phyloP scores from a whole-genome alignment of 2,113 vertebrate species.

The Stegostoma tigrinum region DNA sequence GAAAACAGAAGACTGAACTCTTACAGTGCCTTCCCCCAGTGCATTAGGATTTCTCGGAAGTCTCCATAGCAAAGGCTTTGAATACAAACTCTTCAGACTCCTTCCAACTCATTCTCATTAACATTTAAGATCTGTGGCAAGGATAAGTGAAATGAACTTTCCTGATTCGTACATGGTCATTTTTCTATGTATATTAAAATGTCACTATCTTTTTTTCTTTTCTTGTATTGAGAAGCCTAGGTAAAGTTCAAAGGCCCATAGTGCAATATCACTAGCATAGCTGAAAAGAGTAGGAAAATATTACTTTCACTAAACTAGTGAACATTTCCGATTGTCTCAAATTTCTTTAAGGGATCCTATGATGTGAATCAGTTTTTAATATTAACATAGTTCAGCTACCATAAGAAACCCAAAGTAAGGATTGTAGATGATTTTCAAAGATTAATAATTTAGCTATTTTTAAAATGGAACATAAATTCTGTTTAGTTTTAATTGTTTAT shows the following conservation, averaged over 20 bases:
- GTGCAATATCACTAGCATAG: conserved; percentile 11
- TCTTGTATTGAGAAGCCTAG: neutral
- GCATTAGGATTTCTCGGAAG: conserved; percentile 3
- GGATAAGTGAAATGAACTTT: neutral
- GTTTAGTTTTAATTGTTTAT: neutral
- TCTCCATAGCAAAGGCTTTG: neutral
- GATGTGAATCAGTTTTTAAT: neutral
- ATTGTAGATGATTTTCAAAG: conserved; percentile 17
- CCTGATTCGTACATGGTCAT: neutral
- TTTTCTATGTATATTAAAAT: neutral
- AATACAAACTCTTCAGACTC: conserved; percentile 24
- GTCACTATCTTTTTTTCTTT: neutral
- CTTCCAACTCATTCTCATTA: conserved; percentile 13
- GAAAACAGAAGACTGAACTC: conserved; percentile 34
- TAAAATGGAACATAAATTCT: conserved; percentile 15
- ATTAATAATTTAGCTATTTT: neutral
- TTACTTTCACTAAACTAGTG: conserved; percentile 10
- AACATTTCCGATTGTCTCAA: conserved; percentile 33
- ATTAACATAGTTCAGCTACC: neutral
- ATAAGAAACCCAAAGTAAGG: neutral
- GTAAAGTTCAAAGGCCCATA: conserved; percentile 15
- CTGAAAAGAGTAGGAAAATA: conserved; percentile 27
- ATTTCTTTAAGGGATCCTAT: neutral
- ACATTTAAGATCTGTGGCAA: conserved; percentile 27
- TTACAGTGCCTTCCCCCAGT: conserved; percentile 25